Evolutionary conservation across 2,888 invertebrate species (phyloP).

Genomic region (Trimorus sp.): DNA sequence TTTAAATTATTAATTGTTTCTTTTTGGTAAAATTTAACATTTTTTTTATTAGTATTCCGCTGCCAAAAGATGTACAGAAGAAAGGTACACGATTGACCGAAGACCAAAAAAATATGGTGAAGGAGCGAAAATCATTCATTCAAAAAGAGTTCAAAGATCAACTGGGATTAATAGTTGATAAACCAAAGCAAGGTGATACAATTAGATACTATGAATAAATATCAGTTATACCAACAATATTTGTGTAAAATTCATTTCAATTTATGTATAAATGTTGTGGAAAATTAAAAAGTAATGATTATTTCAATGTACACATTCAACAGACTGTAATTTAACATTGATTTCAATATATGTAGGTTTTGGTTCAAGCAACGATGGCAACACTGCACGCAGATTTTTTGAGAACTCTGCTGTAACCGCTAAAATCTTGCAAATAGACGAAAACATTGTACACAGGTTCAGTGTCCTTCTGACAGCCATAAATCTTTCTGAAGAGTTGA

Average conservation of each 20-base stretch:
- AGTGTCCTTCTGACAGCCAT: not conserved
- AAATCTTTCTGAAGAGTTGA: not conserved
- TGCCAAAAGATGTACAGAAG: not conserved
- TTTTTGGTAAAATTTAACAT: not conserved
- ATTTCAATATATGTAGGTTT: slow-evolving; percentile 15
- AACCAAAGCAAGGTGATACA: not conserved
- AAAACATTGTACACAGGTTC: slow-evolving; percentile 16
- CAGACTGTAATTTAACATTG: too few relatives aligned
- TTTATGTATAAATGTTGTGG: not conserved
- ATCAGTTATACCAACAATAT: not conserved
- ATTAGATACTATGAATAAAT: not conserved
- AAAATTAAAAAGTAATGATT: too few relatives aligned
- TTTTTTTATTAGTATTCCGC: not conserved
- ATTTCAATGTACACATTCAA: too few relatives aligned
- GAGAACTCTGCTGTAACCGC: slow-evolving; percentile 3
- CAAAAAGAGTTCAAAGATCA: slow-evolving; percentile 4
- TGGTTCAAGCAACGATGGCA: slow-evolving; percentile 25
- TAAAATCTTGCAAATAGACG: slow-evolving; percentile 16
- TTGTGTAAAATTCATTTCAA: not conserved
- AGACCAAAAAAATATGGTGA: not conserved
- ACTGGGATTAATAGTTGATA: slow-evolving; percentile 8
- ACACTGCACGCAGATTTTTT: slow-evolving; percentile 26
- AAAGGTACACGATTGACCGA: slow-evolving; percentile 14
- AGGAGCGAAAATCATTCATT: not conserved
- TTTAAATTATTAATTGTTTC: not conserved